Conservation (phyloP, 2,113 vertebrate species). For the Chaetura pelagica region DNA sequence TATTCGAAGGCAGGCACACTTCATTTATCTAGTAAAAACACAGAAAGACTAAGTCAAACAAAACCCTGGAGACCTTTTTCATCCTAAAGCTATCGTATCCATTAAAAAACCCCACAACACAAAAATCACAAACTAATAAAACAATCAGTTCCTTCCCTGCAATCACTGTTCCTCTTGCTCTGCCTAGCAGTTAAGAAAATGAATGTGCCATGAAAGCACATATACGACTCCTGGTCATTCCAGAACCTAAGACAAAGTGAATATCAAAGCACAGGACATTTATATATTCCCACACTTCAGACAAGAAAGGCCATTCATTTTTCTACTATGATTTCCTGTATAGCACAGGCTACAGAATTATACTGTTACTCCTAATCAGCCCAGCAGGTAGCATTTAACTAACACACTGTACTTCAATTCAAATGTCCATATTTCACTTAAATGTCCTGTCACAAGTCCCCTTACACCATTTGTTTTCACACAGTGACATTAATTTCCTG, state of each 20-base stretch:
- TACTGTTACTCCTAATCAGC: conserved; percentile 1
- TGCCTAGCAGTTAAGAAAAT: neutral
- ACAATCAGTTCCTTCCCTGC: neutral
- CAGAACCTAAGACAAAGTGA: neutral
- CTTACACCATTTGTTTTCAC: neutral
- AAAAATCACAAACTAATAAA: neutral
- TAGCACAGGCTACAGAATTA: neutral
- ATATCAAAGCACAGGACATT: neutral
- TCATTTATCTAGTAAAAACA: neutral
- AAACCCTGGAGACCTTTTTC: neutral
- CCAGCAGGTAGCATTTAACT: conserved; percentile 21
- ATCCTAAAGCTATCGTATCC: neutral
- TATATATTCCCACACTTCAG: neutral
- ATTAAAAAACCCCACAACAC: neutral
- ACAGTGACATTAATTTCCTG: neutral
- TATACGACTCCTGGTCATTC: neutral
- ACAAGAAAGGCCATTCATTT: neutral
- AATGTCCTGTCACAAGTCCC: neutral
- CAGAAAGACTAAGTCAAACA: neutral
- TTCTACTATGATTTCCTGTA: neutral
- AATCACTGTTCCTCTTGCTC: neutral
- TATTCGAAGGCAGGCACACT: neutral
- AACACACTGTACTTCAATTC: neutral
- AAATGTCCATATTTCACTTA: conserved; percentile 11
- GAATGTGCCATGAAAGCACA: neutral